A percentile compares a stretch with the other conserved stretches of the same genome.
Evolutionary conservation across 2,797 vertebrate genomes (phyloP).

Genomic region (Coendou prehensilis): DNA sequence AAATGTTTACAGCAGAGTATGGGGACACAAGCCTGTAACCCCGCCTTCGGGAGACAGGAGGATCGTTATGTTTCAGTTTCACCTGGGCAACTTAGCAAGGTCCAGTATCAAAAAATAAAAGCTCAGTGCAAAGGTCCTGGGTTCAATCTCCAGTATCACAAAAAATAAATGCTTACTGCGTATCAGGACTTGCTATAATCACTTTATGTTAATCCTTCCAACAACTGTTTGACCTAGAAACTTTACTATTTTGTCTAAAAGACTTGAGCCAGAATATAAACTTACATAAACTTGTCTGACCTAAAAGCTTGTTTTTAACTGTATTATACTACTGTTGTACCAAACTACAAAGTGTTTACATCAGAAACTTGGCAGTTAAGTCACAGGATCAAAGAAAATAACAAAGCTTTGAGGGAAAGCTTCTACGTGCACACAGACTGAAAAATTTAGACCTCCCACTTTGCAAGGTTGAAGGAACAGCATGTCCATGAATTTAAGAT

Average conservation of each 20-base stretch:
- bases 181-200: not conserved
- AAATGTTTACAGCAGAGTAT: not conserved
- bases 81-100: not conserved
- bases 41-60: not conserved
- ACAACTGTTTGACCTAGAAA: not conserved
- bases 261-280: not conserved
- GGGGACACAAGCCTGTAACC: not conserved
- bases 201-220: constrained; percentile 23
- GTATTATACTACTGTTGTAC: not conserved
- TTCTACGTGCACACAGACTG: not conserved
- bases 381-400: not conserved
- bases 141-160: not conserved
- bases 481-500: not conserved
- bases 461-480: not conserved
- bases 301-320: constrained; percentile 26
- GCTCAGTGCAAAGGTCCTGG: not conserved
- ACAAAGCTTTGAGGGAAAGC: not conserved
- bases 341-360: not conserved
- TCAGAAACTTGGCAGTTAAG: not conserved
- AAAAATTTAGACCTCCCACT: not conserved
- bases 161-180: not conserved
- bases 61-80: not conserved
- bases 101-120: not conserved
- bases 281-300: not conserved
- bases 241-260: not conserved